Base-by-base conservation (phyloP, 1,140 invertebrate genomes). In the Halotydeus destructor region DNA sequence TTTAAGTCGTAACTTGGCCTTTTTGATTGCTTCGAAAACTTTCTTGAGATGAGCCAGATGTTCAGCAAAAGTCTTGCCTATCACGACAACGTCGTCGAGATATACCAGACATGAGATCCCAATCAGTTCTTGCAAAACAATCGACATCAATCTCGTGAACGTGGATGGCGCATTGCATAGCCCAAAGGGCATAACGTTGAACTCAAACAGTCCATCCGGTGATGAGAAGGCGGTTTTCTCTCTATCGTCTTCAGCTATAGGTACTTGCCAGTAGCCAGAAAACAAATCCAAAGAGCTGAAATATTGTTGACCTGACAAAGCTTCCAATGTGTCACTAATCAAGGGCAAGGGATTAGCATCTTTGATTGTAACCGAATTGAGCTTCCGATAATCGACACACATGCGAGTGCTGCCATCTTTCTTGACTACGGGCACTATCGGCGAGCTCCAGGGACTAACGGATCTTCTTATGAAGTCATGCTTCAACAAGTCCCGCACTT, bases 221-320 rank as follows among this genome's bases (percentile, higher is more conserved):
- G 55, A 57, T 0, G 51, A 46, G 46, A 68, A 66, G 1, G 63
- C 60, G 1, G 66, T 60, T 44, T 62, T 68, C 38, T 56, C 47
- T 28, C 51, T 57, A 38, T 56, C 54, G 3, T 56, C 49, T 28
- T 52, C 47, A 36, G 53, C 48, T 1, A 61, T 38, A 2, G 56
- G 21, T 46, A 66, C 24, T 50, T 66, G 67, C 48, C 60, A 56
- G 45, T 63, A 71, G 0, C 66, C 67, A 24, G 53, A 53, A 8
- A 19, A 25, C n/a, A 49, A 38, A 44, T 50, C 47, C n/a, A 50
- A 24, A 4, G 19, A 12, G 0, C 30, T 32, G 22, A 46, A 46
- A 8, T n/a, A 36, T 16, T 24, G 35, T 25, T 18, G 22, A 1
- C 38, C 38, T 9, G 9, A 3, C 9, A 43, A 9, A 3, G 12